A percentile compares a stretch with the other conserved stretches of the same genome.
Evolutionary conservation across 2,888 invertebrate species (phyloP).

Genomic region (Nomada goodeniana): DNA sequence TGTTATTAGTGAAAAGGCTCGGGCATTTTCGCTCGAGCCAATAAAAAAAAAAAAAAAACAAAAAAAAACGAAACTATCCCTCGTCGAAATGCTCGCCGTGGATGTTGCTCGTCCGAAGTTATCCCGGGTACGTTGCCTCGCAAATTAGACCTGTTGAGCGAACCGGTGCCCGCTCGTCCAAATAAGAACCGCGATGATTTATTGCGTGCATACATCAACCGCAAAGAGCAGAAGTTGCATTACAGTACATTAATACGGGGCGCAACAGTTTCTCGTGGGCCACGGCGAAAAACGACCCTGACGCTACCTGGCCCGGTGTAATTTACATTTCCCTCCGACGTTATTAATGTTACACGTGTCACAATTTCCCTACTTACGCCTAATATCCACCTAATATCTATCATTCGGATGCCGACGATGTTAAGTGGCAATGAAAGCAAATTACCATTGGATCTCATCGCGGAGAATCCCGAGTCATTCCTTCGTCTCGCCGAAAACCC

Average conservation of each 20-base stretch:
- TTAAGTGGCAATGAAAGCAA: no score
- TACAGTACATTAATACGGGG: conserved; percentile 33
- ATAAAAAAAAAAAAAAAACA: not conserved
- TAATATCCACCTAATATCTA: no score
- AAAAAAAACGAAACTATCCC: not conserved
- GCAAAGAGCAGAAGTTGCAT: conserved; percentile 43
- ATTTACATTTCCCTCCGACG: conserved; percentile 10
- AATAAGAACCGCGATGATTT: conserved; percentile 44
- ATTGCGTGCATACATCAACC: conserved; percentile 33
- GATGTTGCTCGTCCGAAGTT: not conserved
- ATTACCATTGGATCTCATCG: no score
- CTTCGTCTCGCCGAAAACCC: not conserved
- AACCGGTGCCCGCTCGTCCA: conserved; percentile 32
- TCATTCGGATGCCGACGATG: no score
- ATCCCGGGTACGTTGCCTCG: conserved; percentile 22
- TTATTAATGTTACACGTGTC: conserved; percentile 3
- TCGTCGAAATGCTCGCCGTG: not conserved
- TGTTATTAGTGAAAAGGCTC: conserved; percentile 17
- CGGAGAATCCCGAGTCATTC: not conserved
- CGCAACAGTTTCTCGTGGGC: conserved; percentile 25
- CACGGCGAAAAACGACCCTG: not conserved
- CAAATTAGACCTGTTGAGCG: conserved; percentile 43
- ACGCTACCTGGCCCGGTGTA: conserved; percentile 3
- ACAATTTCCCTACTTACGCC: not conserved
- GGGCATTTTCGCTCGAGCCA: not conserved